Base-by-base conservation (phyloP, 2,797 vertebrate genomes). In the Hipposideros larvatus region DNA sequence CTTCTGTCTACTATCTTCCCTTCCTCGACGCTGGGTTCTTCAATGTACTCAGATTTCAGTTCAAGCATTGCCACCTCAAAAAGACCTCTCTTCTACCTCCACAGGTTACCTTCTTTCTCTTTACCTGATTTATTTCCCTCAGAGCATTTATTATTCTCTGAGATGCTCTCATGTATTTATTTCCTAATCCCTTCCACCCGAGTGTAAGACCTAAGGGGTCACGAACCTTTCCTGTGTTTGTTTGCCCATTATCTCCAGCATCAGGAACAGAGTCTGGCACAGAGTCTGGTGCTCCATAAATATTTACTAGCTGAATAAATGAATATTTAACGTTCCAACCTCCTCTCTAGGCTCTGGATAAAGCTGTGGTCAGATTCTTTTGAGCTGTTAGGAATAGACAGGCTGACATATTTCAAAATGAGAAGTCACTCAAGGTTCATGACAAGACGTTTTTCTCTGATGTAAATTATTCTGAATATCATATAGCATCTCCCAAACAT, bases 401-500 rank as follows among this genome's bases (percentile, higher is more conserved):
- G 11, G 43, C 78, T 89, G 94, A 77, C 48, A 79, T 83, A 79
- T 77, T 97, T 83, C 82, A 83, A 95, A 93, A n/a, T 37, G 61
- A 68, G 41, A 80, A 95, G 70, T 75, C 82, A 95, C 55, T 95
- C 43, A 91, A 59, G 24, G 43, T 92, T 90, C 85, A 93, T 87
- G 84, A 90, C 7, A 78, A 87, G 66, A 34, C 41, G 68, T 82
- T 85, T 94, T 96, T 73, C 77, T 93, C 63, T 78, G 74, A 88
- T 79, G 70, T 91, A 91, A 95, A 82, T 95, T 92, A 90, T 97
- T 92, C 78, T 85, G 71, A 96, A 87, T 63, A 96, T 94, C 87
- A 88, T 66, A 86, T 13, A 92, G 71, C 22, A 66, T 48, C 80
- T 85, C 63, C 90, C 78, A 93, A 96, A 94, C 63, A 90, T 26